Base-by-base conservation (phyloP, 2,113 vertebrate species). In the Dipodomys merriami region DNA sequence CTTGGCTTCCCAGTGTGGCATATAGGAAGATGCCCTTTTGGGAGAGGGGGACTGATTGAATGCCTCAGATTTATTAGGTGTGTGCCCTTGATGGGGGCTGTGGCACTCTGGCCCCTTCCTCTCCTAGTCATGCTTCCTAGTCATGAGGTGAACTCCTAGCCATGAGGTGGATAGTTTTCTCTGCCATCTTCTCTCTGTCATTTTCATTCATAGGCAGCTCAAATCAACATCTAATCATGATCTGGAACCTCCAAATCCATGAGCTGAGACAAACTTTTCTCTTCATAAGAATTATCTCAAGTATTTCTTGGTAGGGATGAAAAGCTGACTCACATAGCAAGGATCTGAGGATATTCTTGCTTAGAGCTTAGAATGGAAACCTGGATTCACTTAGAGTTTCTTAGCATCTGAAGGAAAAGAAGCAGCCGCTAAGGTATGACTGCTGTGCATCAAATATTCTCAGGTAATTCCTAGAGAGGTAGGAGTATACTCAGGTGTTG, bases 51-150 rank as follows among this genome's bases (percentile, higher is more conserved):
- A 25, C 62, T 64, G 39, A 7, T 62, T 49, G 68, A 16, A 73
- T 33, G 68, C 25, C 10, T 62, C 35, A 62, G 39, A 53, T 35
- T 64, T 65, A 35, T 20, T 65, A 12, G 16, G 7, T 12, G 5
- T 6, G 6, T 86, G 16, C 27, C 22, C 39, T 80, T 72, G 23
- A 65, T 57, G 64, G 39, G 11, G 4, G 6, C 67, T 46, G 2
- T 23, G 22, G 30, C 71, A 29, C 7, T 0, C 16, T 60, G 33
- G 0, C 29, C 13, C 20, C 2, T 29, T 33, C 19, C 13, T 62
- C 22, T 20, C n/a, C n/a, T n/a, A n/a, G n/a, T n/a, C n/a, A n/a
- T 25, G n/a, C 46, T 11, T 30, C 39, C 20, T 71, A 16, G n/a
- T 4, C 29, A 71, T n/a, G 35, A 46, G 57, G 30, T 30, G 10